Base-by-base conservation (phyloP, 2,888 invertebrate genomes). In the Megamerina dolium region DNA sequence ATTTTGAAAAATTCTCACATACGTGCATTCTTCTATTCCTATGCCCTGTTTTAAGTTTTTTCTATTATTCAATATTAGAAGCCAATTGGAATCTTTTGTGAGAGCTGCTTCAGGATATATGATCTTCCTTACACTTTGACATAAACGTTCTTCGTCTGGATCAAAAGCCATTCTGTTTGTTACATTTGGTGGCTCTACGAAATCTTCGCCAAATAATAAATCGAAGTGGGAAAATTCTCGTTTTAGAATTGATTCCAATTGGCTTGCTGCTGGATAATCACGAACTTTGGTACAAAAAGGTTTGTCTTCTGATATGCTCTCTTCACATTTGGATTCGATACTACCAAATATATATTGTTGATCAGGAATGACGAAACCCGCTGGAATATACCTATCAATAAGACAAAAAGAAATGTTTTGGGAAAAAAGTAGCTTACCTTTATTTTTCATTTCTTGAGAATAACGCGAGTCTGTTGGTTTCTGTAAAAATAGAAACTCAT, bases 11-110 rank as follows among this genome's bases (percentile, higher is more conserved):
- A n/a, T 12, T 3, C 16, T 6, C 2, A 78, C 81, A 78, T 70
- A 86, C 86, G 66, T 50, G 74, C 90, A 90, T 48, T 77, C 75
- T 68, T 89, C 87, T 1, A 85, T 77, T 33, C 80, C 75, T 32
- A 87, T 78, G 14, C 82, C 84, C 66, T 90, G 90, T 12, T 79
- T 73, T 35, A n/a, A n/a, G n/a, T 79, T 80, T 2, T 77, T 68
- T 0, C 77, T 76, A 16, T 87, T 85, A 61, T 89, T 88, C 2
- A 87, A 72, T 17, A 89, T 78, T 39, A 75, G 76, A 54, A 79
- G 75, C 84, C 84, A 86, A 48, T 80, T 74, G 10, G 77, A 77
- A n/a, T 79, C 72, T 49, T 74, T 73, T 39, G 78, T 81, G 45
- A 74, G 65, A 0, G 78, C 84, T 1, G 75, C 70, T 64, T 79